Conservation (phyloP, 2,113 vertebrate species). For the Chloropsis hardwickii region DNA sequence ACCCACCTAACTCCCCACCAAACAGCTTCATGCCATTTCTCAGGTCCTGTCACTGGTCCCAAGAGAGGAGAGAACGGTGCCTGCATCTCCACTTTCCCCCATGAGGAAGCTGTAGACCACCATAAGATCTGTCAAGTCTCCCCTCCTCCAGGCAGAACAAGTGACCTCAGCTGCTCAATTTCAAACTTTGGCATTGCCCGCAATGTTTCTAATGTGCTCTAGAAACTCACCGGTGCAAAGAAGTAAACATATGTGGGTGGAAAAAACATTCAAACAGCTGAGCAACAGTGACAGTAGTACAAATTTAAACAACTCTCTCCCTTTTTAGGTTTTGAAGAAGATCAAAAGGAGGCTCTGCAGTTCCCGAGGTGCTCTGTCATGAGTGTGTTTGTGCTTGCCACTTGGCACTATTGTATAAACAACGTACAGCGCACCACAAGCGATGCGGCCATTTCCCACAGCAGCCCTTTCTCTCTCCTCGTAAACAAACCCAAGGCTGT, state of each 20-base stretch:
- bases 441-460: background rate
- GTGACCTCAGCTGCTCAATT: background rate
- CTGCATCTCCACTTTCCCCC: background rate
- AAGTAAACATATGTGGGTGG: background rate
- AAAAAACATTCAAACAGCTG: background rate
- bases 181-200: background rate
- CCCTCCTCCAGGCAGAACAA: background rate
- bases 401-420: background rate
- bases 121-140: background rate
- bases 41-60: background rate
- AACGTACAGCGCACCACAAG: background rate
- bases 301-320: background rate
- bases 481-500: constrained; percentile 16
- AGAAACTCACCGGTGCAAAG: background rate
- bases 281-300: background rate
- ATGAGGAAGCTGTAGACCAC: background rate
- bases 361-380: background rate
- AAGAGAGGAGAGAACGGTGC: background rate
- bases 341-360: background rate
- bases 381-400: background rate
- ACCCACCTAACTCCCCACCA: background rate
- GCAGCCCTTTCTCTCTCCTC: background rate
- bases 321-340: background rate
- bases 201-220: background rate
- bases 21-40: background rate